These are phyloP conservation scores for Phalacrocorax brasilianus DNA, from an alignment of 2,113 vertebrate species.

Conservation along the genomic window DNA sequence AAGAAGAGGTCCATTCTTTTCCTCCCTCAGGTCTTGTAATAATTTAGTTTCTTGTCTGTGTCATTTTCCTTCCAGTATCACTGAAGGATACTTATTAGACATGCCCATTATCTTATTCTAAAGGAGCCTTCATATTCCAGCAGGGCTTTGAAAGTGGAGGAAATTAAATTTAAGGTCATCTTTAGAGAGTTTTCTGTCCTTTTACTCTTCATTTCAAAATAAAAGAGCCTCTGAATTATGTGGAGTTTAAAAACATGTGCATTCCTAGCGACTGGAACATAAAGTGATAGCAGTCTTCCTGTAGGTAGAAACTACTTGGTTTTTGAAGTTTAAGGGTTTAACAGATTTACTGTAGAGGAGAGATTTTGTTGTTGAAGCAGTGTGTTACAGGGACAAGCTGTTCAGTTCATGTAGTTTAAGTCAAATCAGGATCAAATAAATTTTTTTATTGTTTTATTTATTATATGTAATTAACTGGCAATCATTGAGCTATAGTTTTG, in stretches of 20 bases:
- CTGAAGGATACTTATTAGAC: slow-evolving; percentile 29
- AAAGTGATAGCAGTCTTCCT: neutral
- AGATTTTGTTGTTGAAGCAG: neutral
- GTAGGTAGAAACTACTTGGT: neutral
- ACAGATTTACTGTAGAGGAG: neutral
- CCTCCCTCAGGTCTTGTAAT: neutral
- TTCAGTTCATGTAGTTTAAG: neutral
- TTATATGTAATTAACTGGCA: neutral
- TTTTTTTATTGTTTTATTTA: neutral
- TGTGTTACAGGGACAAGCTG: neutral
- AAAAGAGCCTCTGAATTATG: slow-evolving; percentile 6
- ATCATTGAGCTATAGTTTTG: neutral
- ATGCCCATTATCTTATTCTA: slow-evolving; percentile 8
- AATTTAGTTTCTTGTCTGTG: slow-evolving; percentile 16
- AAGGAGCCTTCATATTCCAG: neutral
- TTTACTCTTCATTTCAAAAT: neutral
- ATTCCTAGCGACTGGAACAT: neutral
- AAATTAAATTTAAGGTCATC: slow-evolving; percentile 48
- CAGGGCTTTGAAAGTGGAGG: slow-evolving; percentile 6
- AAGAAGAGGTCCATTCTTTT: slow-evolving; percentile 3
- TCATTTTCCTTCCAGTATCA: slow-evolving; percentile 14
- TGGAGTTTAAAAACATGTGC: neutral
- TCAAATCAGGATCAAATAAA: neutral
- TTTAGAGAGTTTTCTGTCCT: neutral
- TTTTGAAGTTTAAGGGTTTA: neutral